Evolutionary conservation across 2,888 invertebrate genomes (phyloP), one percentile per base, ranked within the genome.

Genomic region (Papilio gigon): DNA sequence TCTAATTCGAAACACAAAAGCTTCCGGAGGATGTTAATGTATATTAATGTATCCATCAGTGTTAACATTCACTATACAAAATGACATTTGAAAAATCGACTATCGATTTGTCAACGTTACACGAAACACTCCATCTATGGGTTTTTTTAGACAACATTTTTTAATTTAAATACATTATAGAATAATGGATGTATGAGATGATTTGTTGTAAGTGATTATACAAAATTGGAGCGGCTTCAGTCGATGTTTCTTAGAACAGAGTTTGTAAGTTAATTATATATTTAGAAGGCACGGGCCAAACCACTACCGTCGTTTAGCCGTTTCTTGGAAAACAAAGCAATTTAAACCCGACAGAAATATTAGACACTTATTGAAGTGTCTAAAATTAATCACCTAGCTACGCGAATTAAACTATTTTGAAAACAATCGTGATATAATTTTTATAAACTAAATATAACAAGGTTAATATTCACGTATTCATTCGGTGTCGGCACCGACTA

Each of bases 241-340:
- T n/a, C n/a, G 11, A 8, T 6, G 59, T 63, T 75, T 76, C 75
- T 72, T 50, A 65, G 74, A 70, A 53, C 63, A 40, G 65, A 73
- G 62, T 59, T 68, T 78, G 71, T 68, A 56, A 71, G 68, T 65
- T 78, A 83, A 85, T 86, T 80, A 79, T 77, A 74, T 68, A 74
- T 76, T 78, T 78, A 75, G 73, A 63, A 72, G 83, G 88, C 89
- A 89, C 89, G 88, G 84, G 89, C 88, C 87, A 87, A 88, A 84
- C 82, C 81, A 77, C 79, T 74, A 70, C 58, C 67, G 67, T 73
- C 58, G 76, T 74, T 81, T 79, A 73, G 22, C 68, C 70, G 70
- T 37, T 86, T 86, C 86, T 74, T 58, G 79, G 86, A 86, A 85
- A 77, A 71, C 74, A 67, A 72, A 75, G 71, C 76, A 75, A 78